A percentile compares a stretch with the other conserved stretches of the same genome.
These are phyloP conservation scores for Lysandra bellargus DNA, from an alignment of 2,888 invertebrate genomes.

Conservation along the genomic window DNA sequence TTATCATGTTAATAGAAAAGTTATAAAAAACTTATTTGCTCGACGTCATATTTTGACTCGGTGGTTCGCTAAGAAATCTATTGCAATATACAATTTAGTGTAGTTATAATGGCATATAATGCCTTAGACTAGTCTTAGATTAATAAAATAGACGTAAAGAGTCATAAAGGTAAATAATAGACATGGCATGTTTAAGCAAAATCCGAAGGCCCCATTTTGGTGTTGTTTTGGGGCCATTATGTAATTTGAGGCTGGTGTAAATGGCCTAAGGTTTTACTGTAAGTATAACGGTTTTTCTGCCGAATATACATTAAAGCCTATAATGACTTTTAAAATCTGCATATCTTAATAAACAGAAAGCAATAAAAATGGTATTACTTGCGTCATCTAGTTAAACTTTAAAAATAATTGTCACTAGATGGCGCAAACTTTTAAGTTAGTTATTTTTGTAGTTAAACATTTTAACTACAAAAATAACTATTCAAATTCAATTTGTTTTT, in stretches of 20 bases:
- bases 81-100: slow-evolving; percentile 6
- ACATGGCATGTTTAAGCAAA: not conserved
- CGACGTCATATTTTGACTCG: not conserved
- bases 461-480: no score
- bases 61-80: not conserved
- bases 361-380: not conserved
- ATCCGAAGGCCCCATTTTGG: not conserved
- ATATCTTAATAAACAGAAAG: not conserved
- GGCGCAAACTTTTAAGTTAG: no score
- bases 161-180: not conserved
- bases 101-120: slow-evolving; percentile 1
- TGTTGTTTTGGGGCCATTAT: no score
- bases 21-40: slow-evolving; percentile 8
- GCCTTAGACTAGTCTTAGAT: slow-evolving; percentile 2
- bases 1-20: slow-evolving; percentile 30
- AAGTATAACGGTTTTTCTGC: no score
- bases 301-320: no score
- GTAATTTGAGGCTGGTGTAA: no score
- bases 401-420: not conserved
- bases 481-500: no score
- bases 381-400: not conserved
- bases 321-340: no score
- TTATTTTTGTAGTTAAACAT: no score
- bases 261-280: no score
- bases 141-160: not conserved